phyloP scores from a whole-genome alignment of 2,113 vertebrate species.

The Paramisgurnus dabryanus region DNA sequence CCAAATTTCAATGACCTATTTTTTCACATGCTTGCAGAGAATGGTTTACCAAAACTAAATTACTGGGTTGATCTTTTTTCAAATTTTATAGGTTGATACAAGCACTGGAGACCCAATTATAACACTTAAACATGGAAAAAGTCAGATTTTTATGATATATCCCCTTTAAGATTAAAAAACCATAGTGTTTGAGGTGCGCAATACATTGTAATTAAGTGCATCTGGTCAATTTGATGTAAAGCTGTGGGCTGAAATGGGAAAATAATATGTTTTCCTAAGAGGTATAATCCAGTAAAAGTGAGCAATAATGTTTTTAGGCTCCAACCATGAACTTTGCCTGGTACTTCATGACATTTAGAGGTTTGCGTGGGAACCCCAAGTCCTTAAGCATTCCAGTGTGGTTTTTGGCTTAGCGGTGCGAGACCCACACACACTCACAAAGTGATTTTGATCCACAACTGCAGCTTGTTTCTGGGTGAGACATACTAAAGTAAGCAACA shows the following conservation, averaged over 20 bases:
- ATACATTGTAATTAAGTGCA: no score
- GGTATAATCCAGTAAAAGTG: not conserved
- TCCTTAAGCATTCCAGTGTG: conserved; percentile 69
- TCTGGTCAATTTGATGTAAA: not conserved
- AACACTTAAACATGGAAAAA: no score
- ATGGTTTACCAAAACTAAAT: no score
- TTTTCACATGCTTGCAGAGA: no score
- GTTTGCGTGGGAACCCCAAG: conserved; percentile 54
- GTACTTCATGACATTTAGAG: conserved; percentile 56
- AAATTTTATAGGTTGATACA: no score
- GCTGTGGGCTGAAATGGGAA: not conserved
- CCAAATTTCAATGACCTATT: no score
- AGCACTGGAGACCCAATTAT: no score
- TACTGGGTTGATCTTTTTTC: no score
- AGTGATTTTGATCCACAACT: not conserved
- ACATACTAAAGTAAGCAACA: conserved; percentile 64
- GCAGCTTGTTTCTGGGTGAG: conserved; percentile 40
- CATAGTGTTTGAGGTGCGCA: no score
- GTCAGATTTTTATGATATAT: no score
- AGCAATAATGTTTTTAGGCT: not conserved
- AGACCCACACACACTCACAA: conserved; percentile 17
- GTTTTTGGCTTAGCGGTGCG: conserved; percentile 56
- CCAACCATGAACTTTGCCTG: not conserved
- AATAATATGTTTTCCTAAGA: not conserved
- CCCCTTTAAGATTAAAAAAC: no score